A percentile compares a stretch with the other conserved stretches of the same genome.
Evolutionary conservation across 2,797 vertebrate genomes (phyloP).

Genomic region (Poecile montanus): DNA sequence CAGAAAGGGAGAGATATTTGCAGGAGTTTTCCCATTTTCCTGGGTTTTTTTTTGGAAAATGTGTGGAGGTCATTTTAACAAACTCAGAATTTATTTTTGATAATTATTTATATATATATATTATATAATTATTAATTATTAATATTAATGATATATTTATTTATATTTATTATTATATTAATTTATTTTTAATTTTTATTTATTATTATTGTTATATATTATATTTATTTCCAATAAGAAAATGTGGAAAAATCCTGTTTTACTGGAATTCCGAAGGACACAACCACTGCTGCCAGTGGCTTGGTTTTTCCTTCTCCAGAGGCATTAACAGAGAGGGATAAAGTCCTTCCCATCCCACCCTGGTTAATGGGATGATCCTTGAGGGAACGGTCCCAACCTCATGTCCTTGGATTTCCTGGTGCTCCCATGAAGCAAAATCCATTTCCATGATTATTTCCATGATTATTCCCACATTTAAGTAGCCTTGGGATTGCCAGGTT

Average conservation of each 20-base stretch:
- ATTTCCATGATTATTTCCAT: not conserved
- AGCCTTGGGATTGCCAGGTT: not conserved
- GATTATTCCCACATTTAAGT: not conserved
- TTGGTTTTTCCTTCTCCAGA: not conserved
- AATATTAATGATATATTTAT: too few species aligned
- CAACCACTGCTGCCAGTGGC: not conserved
- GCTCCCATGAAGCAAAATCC: not conserved
- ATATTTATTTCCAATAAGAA: not conserved
- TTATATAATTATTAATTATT: too few species aligned
- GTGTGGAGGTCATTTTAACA: fast-evolving
- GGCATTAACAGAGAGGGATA: fast-evolving
- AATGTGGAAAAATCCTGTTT: fast-evolving
- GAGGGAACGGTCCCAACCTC: fast-evolving
- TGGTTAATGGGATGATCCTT: not conserved
- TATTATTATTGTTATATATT: not conserved
- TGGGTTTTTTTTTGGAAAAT: fast-evolving
- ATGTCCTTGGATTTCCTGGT: not conserved
- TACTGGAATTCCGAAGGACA: not conserved
- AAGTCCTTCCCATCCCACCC: not conserved
- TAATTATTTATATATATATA: too few species aligned
- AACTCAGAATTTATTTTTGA: not conserved
- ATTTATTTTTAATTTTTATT: too few species aligned
- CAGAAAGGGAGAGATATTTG: not conserved
- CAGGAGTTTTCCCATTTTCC: not conserved
- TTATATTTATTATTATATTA: too few species aligned